Conservation (phyloP, 2,113 vertebrate species). For the rat (Rattus norvegicus) region GRCr8 NC_086021.1:160741001-160741500, state of each 20-base stretch:
- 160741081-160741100: neutral
- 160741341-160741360: too few species aligned
- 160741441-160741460: neutral
- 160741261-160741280: neutral
- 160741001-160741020: neutral
- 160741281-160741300: neutral
- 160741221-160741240: neutral
- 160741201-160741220: neutral
- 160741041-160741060: neutral
- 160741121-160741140: neutral
- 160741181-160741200: neutral
- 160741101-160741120: neutral
- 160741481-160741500: neutral
- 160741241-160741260: neutral
- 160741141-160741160: neutral
- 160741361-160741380: neutral
- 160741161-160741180: neutral
- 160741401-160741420: neutral
- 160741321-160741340: neutral
- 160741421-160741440: neutral
- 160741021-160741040: neutral
- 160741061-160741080: neutral
- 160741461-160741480: neutral
- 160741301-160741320: neutral
- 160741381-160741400: too few species aligned